phyloP scores from a whole-genome alignment of 2,113 vertebrate species.

The Cyprinodon brontotheroides region DNA sequence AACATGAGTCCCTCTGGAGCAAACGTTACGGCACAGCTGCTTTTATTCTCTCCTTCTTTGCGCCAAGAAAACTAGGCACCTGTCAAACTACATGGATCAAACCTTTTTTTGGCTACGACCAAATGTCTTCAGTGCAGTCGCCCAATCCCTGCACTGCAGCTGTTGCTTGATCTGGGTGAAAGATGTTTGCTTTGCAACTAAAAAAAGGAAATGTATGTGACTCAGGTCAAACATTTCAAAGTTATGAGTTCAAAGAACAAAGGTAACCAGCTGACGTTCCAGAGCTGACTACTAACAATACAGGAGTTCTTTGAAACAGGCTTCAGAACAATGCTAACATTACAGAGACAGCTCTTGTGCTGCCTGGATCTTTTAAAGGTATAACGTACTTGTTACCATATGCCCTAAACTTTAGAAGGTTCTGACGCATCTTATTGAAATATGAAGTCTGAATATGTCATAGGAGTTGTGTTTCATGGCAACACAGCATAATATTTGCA shows the following conservation, averaged over 20 bases:
- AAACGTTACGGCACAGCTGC: not conserved
- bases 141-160: constrained; percentile 4
- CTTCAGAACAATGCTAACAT: not conserved
- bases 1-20: not conserved
- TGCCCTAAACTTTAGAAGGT: not conserved
- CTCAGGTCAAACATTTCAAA: too few species aligned
- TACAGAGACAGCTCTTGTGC: too few species aligned
- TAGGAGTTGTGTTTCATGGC: constrained; percentile 3
- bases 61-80: not conserved
- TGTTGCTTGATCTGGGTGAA: too few species aligned
- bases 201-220: not conserved
- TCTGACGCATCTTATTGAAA: not conserved
- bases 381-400: not conserved
- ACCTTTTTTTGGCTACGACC: not conserved
- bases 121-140: constrained; percentile 9
- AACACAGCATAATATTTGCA: not conserved
- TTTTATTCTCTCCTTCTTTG: not conserved
- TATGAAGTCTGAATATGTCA: constrained; percentile 24
- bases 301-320: not conserved
- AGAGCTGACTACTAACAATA: not conserved
- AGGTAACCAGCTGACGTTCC: constrained; percentile 1
- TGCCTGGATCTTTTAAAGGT: not conserved
- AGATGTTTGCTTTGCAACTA: not conserved
- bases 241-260: not conserved
- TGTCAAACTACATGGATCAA: not conserved